These are phyloP conservation scores for Drosophila sp. DNA, from an alignment of 1,140 invertebrate species.

Conservation along the genomic window DNA sequence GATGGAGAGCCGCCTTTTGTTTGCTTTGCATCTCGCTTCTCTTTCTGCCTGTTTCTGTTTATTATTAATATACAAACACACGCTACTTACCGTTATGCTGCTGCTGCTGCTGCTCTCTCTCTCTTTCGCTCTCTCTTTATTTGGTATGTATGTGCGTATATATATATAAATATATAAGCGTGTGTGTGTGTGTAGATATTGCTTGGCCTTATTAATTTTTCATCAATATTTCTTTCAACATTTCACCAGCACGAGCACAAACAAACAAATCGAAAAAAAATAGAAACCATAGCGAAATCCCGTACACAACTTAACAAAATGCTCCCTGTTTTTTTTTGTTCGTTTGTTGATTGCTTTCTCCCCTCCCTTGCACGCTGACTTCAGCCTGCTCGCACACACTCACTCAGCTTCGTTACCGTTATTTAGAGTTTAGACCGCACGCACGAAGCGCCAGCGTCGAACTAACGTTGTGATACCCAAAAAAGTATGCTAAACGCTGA, in stretches of 20 bases:
- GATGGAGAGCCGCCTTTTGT: conserved; percentile 26
- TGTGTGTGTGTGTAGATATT: conserved; percentile 27
- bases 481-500: conserved; percentile 66
- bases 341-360: conserved; percentile 32
- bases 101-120: conserved; percentile 1
- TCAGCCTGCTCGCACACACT: conserved; percentile 23
- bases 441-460: conserved; percentile 80
- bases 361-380: conserved; percentile 32
- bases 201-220: conserved; percentile 53
- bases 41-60: conserved; percentile 56
- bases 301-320: conserved; percentile 43
- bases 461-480: conserved; percentile 53
- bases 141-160: conserved; percentile 4
- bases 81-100: conserved; percentile 25
- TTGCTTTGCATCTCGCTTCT: conserved; percentile 9
- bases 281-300: conserved; percentile 28
- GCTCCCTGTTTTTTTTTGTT: conserved; percentile 20
- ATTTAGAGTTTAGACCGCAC: conserved; percentile 68
- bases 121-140: background rate
- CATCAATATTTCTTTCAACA: conserved; percentile 28
- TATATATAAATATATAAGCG: conserved; percentile 2
- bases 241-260: conserved; percentile 24
- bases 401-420: conserved; percentile 26
- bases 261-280: conserved; percentile 46
- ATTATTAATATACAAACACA: conserved; percentile 60